Percentiles rank a stretch among this genome's conserved stretches.
These are phyloP conservation scores for Coccyzus lansbergi DNA, from an alignment of 2,797 vertebrate genomes.

Conservation along the genomic window DNA sequence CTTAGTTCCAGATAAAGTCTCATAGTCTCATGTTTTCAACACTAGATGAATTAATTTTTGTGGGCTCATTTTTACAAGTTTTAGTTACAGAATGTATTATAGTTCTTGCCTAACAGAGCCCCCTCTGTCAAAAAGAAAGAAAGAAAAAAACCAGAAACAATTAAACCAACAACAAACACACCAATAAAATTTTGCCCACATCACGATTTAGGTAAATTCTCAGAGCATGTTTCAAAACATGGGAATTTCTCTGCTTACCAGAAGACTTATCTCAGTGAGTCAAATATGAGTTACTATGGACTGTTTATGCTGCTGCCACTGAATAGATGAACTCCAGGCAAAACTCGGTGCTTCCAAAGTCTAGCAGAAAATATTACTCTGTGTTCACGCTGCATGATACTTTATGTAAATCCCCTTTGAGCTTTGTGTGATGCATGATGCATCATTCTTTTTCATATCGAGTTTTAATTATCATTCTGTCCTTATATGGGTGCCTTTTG, in stretches of 20 bases:
- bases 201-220: background rate
- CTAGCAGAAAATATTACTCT: background rate
- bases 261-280: background rate
- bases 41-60: background rate
- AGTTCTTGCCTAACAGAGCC: background rate
- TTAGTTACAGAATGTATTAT: background rate
- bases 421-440: background rate
- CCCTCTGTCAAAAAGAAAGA: background rate
- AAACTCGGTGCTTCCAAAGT: background rate
- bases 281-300: background rate
- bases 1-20: background rate
- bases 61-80: background rate
- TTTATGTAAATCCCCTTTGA: background rate
- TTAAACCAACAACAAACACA: no score
- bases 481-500: accelerated
- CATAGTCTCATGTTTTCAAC: background rate
- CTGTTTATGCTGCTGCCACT: background rate
- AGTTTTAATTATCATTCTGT: background rate
- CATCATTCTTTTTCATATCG: background rate
- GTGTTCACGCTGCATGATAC: background rate
- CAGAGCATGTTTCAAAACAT: background rate
- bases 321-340: background rate
- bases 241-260: background rate
- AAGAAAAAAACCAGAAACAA: no score
- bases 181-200: background rate